Percentiles rank a stretch among this genome's conserved stretches.
Conservation (phyloP, 2,797 vertebrate genomes). For the Myotis vivesi region DNA sequence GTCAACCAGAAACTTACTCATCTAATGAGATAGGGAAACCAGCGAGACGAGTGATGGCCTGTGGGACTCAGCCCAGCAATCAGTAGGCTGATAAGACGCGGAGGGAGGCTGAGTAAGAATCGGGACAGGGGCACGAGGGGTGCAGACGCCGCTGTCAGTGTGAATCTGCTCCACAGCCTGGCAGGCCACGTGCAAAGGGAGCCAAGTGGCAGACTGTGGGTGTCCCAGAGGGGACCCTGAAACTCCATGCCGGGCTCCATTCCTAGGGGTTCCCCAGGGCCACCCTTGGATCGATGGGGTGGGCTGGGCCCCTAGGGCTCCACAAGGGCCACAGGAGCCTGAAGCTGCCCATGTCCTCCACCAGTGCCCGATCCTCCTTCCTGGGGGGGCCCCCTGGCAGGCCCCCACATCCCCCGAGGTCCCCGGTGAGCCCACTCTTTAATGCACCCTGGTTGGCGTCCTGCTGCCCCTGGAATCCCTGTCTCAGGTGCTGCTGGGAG, state of each 20-base stretch:
- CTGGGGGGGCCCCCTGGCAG: background rate
- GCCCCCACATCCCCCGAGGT: background rate
- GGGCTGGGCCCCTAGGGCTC: background rate
- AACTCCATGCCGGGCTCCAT: background rate
- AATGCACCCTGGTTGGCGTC: background rate
- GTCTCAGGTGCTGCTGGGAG: background rate
- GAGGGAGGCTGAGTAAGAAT: background rate
- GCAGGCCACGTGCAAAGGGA: background rate
- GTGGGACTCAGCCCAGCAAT: background rate
- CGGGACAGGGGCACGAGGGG: background rate
- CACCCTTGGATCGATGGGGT: background rate
- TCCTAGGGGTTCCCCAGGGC: too few species aligned
- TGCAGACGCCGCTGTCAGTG: rapidly evolving
- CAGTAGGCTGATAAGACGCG: background rate
- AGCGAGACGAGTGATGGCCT: rapidly evolving
- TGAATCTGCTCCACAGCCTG: background rate
- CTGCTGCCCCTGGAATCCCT: background rate
- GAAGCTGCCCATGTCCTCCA: background rate
- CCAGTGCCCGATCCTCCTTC: background rate
- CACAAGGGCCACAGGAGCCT: background rate
- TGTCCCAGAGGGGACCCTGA: background rate
- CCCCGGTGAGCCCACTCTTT: background rate
- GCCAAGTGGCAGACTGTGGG: too few species aligned
- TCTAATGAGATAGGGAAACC: background rate
- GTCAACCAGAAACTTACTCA: background rate